These are phyloP conservation scores for Pampus argenteus DNA, from an alignment of 2,797 vertebrate species.

Conservation along the genomic window DNA sequence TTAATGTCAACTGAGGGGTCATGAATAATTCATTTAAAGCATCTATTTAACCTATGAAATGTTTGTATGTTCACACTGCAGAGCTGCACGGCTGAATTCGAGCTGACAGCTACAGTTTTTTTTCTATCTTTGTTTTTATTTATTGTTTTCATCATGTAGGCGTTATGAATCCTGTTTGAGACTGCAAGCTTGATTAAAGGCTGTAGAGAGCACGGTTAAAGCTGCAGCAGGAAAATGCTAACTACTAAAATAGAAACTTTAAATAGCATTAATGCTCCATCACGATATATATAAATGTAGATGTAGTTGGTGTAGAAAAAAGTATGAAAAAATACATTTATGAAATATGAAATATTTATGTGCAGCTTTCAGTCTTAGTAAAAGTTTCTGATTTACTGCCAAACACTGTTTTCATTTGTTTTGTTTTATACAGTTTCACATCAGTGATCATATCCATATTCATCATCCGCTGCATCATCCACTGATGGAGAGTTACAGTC, in stretches of 20 bases:
- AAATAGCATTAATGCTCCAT: too few species aligned
- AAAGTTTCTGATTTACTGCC: neutral
- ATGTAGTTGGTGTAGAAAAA: too few species aligned
- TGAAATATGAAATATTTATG: neutral
- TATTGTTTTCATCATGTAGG: constrained; percentile 39
- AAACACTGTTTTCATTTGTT: neutral
- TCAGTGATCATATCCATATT: constrained; percentile 11
- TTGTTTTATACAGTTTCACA: neutral
- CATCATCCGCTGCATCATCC: neutral
- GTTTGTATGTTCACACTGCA: constrained; percentile 47
- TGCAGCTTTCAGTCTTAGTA: neutral
- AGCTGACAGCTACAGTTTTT: constrained; percentile 39
- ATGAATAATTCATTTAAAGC: constrained; percentile 67
- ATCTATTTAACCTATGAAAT: constrained; percentile 55
- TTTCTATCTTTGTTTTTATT: constrained; percentile 31
- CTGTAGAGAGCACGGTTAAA: neutral
- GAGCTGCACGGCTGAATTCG: constrained; percentile 10
- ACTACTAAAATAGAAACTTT: too few species aligned
- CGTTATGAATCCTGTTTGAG: constrained; percentile 13
- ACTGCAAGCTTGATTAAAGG: constrained; percentile 51
- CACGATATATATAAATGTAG: too few species aligned
- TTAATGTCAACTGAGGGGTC: constrained; percentile 42
- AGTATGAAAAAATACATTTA: too few species aligned
- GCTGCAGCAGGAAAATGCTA: neutral
- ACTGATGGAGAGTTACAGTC: neutral